A percentile compares a stretch with the other conserved stretches of the same genome.
These are phyloP conservation scores for Noctua pronuba DNA, from an alignment of 2,888 invertebrate species.

Conservation along the genomic window DNA sequence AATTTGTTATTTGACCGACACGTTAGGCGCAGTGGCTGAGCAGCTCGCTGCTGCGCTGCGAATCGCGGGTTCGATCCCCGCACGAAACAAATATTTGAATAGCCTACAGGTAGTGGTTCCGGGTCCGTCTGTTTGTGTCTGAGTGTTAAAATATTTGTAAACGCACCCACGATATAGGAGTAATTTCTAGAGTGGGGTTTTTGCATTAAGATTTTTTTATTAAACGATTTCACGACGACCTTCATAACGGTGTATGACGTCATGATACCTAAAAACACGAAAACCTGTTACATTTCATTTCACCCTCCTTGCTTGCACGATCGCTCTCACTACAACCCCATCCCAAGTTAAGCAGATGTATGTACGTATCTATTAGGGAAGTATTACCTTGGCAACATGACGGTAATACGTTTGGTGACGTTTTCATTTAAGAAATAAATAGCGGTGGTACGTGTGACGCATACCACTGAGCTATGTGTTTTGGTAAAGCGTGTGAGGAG, in stretches of 20 bases:
- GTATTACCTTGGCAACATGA: slow-evolving; percentile 59
- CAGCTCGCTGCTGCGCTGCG: too few relatives aligned
- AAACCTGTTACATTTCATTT: not conserved
- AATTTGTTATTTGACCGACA: not conserved
- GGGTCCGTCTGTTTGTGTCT: too few relatives aligned
- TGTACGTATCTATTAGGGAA: slow-evolving; percentile 60
- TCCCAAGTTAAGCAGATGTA: slow-evolving; percentile 56
- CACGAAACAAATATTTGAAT: too few relatives aligned
- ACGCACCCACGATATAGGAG: too few relatives aligned
- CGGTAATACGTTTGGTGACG: slow-evolving; percentile 58
- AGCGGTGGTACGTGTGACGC: slow-evolving; percentile 48
- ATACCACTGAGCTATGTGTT: slow-evolving; percentile 7
- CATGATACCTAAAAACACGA: not conserved
- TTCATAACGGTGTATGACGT: not conserved
- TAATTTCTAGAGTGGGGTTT: not conserved
- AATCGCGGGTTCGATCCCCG: too few relatives aligned
- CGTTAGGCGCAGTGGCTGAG: too few relatives aligned
- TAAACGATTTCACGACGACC: not conserved
- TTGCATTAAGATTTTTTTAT: not conserved
- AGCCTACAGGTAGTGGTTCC: too few relatives aligned
- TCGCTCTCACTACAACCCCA: slow-evolving; percentile 29
- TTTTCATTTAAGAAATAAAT: slow-evolving; percentile 62
- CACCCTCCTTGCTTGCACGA: fast-evolving
- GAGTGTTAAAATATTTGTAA: not conserved
- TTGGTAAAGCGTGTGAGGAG: not conserved